Evolutionary conservation across 2,113 vertebrate genomes (phyloP).

Genomic region (Pionites leucogaster): DNA sequence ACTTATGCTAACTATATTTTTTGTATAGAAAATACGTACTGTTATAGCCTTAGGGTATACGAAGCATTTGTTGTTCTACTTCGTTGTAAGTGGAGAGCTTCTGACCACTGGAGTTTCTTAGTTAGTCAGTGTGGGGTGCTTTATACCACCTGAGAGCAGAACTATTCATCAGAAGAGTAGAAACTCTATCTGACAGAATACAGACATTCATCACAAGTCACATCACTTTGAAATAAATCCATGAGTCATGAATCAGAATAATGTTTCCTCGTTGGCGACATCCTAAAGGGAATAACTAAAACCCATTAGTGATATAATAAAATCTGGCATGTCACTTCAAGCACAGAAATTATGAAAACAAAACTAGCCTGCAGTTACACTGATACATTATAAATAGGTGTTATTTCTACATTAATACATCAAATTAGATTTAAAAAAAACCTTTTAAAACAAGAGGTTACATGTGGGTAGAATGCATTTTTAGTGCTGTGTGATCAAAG

Average conservation of each 20-base stretch:
- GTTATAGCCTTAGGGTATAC: neutral
- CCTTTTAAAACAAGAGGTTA: slow-evolving; percentile 8
- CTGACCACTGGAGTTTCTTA: neutral
- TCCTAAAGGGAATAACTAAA: slow-evolving; percentile 51
- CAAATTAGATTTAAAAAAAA: neutral
- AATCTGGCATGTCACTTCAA: slow-evolving; percentile 39
- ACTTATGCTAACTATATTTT: neutral
- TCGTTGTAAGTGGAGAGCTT: neutral
- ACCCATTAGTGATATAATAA: slow-evolving; percentile 34
- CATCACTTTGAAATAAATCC: slow-evolving; percentile 22
- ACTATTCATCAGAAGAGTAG: neutral
- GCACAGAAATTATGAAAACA: slow-evolving; percentile 56
- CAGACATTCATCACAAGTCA: neutral
- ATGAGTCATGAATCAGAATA: slow-evolving; percentile 36
- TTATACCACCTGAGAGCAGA: neutral
- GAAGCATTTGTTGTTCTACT: neutral
- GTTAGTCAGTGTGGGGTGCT: neutral
- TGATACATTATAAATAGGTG: slow-evolving; percentile 46
- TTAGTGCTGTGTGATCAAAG: neutral
- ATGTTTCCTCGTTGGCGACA: neutral
- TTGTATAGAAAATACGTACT: neutral
- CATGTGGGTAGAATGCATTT: neutral
- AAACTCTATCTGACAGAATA: neutral
- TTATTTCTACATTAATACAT: slow-evolving; percentile 33
- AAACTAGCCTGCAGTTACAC: slow-evolving; percentile 58